Conservation (phyloP, 2,888 invertebrate species). For the Luffia ferchaultella region DNA sequence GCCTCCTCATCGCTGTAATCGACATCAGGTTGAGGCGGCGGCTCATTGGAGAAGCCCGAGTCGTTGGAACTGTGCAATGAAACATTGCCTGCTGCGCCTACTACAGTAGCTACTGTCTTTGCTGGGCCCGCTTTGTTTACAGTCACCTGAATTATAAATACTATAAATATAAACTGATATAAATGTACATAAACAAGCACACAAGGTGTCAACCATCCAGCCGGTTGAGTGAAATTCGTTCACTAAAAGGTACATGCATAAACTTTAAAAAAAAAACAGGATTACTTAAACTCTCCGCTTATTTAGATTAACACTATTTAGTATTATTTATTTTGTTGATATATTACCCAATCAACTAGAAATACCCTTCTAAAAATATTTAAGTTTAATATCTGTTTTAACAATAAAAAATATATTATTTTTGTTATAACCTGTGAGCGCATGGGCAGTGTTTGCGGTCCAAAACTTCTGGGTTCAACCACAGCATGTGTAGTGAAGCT, state of each 20-base stretch:
- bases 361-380: too few relatives aligned
- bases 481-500: conserved; percentile 63
- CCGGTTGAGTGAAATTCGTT: too few relatives aligned
- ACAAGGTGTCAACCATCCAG: too few relatives aligned
- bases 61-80: conserved; percentile 92
- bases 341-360: too few relatives aligned
- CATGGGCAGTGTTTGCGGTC: conserved; percentile 56
- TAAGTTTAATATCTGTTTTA: conserved; percentile 3
- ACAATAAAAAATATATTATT: not conserved
- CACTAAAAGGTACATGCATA: too few relatives aligned
- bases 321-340: too few relatives aligned
- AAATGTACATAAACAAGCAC: too few relatives aligned
- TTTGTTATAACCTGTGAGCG: conserved; percentile 43
- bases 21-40: conserved; percentile 86
- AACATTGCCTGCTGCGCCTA: conserved; percentile 71
- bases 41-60: conserved; percentile 91
- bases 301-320: too few relatives aligned
- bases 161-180: too few relatives aligned
- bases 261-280: too few relatives aligned
- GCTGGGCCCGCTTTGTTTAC: conserved; percentile 55
- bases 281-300: too few relatives aligned
- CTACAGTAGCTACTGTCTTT: conserved; percentile 52
- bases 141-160: conserved; percentile 28
- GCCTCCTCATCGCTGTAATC: conserved; percentile 92
- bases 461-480: conserved; percentile 54